Conservation (phyloP, 2,113 vertebrate genomes). For the Tapirus terrestris region DNA sequence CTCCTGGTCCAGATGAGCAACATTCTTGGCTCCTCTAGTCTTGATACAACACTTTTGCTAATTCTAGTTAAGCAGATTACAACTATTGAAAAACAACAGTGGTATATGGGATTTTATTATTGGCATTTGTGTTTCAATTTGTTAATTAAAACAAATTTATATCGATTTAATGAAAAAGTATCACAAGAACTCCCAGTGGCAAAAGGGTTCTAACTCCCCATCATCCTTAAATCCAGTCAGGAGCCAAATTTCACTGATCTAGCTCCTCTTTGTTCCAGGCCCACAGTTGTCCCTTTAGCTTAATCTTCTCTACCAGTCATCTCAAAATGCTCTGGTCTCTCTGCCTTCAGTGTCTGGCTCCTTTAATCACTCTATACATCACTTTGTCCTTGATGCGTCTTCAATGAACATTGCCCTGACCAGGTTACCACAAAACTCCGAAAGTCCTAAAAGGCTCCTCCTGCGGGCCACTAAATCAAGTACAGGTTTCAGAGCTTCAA, state of each 20-base stretch:
- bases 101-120: background rate
- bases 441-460: background rate
- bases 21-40: background rate
- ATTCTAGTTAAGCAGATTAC: background rate
- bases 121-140: background rate
- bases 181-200: background rate
- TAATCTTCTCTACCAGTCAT: background rate
- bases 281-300: background rate
- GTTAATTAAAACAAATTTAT: slow-evolving; percentile 4
- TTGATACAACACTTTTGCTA: background rate
- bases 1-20: background rate
- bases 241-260: background rate
- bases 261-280: background rate
- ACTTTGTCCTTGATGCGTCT: background rate
- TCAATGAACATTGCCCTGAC: background rate
- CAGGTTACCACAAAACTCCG: background rate
- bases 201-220: background rate
- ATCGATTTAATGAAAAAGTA: background rate
- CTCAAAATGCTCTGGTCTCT: background rate
- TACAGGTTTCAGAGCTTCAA: background rate
- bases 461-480: background rate
- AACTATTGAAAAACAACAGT: background rate
- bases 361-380: background rate
- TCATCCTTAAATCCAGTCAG: background rate
- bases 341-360: background rate